A percentile compares a stretch with the other conserved stretches of the same genome.
Evolutionary conservation across 2,888 invertebrate genomes (phyloP).

Genomic region (Parascotia fuliginaria): DNA sequence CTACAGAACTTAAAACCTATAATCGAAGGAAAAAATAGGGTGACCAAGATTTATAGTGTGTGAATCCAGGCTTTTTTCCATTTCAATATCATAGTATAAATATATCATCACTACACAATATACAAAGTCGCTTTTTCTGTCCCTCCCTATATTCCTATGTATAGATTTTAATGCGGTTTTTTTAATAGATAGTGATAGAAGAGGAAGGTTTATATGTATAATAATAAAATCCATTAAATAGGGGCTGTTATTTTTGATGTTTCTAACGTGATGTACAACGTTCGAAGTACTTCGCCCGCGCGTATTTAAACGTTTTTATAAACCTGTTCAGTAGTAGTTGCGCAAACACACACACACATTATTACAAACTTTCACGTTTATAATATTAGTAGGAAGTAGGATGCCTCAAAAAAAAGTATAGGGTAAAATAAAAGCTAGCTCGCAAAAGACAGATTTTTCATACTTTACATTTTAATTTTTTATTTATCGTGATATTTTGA

Average conservation of each 20-base stretch:
- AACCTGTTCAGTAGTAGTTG: constrained; percentile 18
- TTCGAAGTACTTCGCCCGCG: constrained; percentile 18
- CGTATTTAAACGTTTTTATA: constrained; percentile 18
- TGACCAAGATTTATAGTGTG: constrained; percentile 18
- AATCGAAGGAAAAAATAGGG: constrained; percentile 9
- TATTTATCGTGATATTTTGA: constrained; percentile 17
- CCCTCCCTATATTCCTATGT: constrained; percentile 17
- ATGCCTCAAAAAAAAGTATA: constrained; percentile 16
- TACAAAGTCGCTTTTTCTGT: constrained; percentile 18
- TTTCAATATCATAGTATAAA: constrained; percentile 18
- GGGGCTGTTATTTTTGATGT: constrained; percentile 18
- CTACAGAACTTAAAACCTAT: constrained; percentile 19
- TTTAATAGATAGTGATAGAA: constrained; percentile 18
- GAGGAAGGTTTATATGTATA: constrained; percentile 18
- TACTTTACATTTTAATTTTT: constrained; percentile 17
- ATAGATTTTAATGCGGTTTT: constrained; percentile 18
- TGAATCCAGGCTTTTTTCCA: constrained; percentile 18
- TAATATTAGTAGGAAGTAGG: constrained; percentile 5
- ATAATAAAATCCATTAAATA: constrained; percentile 18
- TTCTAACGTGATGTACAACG: constrained; percentile 18
- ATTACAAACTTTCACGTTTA: constrained; percentile 5
- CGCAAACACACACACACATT: constrained; percentile 16
- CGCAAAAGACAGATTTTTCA: constrained; percentile 17
- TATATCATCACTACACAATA: constrained; percentile 18
- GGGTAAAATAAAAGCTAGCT: constrained; percentile 9